phyloP scores from a whole-genome alignment of 2,797 vertebrate species.

The Rhinoraja longicauda region DNA sequence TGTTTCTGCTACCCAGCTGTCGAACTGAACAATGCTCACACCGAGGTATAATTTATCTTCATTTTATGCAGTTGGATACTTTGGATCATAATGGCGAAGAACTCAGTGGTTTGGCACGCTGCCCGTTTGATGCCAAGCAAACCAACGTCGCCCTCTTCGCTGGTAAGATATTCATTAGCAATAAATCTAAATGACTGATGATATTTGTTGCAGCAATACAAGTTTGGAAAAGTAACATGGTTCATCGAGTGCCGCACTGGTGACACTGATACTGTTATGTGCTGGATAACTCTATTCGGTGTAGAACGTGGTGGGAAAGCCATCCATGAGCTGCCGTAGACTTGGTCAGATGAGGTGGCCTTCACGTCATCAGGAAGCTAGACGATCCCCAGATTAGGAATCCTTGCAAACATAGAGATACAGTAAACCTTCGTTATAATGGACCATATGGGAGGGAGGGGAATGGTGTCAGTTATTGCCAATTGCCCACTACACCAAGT shows the following conservation, averaged over 20 bases:
- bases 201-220: conserved; percentile 47
- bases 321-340: too few species aligned
- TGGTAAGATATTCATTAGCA: conserved; percentile 67
- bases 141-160: conserved; percentile 99
- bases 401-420: neutral
- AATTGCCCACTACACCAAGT: too few species aligned
- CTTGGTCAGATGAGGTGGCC: too few species aligned
- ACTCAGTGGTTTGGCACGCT: conserved; percentile 95
- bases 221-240: conserved; percentile 41
- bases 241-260: conserved; percentile 39
- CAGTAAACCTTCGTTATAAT: neutral
- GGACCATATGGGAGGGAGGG: too few species aligned
- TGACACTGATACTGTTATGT: conserved; percentile 44
- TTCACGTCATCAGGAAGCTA: too few species aligned
- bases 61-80: conserved; percentile 82
- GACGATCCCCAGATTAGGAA: neutral
- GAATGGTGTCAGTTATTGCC: too few species aligned
- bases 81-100: conserved; percentile 97
- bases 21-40: conserved; percentile 45
- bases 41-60: conserved; percentile 49
- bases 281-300: conserved; percentile 43
- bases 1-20: conserved; percentile 44
- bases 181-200: conserved; percentile 60
- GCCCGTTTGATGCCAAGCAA: conserved; percentile 97
- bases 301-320: neutral